Evolutionary conservation across 2,113 vertebrate species (phyloP).

Genomic region (Cheilinus undulatus): DNA sequence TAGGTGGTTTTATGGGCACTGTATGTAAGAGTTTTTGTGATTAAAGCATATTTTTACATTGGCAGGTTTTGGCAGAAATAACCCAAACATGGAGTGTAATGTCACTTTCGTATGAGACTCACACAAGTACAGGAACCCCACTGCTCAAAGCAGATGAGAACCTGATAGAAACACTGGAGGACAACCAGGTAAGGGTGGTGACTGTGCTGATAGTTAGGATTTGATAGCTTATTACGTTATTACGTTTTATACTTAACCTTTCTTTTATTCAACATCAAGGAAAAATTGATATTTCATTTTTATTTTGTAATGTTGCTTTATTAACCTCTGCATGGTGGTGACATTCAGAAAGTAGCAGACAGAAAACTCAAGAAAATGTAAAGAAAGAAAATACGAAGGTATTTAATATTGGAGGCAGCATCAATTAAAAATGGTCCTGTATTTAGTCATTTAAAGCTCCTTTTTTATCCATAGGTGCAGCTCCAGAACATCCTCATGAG

Average conservation of each 20-base stretch:
- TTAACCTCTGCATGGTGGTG: too few relatives aligned
- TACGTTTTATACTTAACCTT: too few relatives aligned
- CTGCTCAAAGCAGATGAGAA: conserved; percentile 85
- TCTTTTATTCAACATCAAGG: too few relatives aligned
- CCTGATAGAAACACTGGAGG: conserved; percentile 86
- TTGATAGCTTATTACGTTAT: background rate
- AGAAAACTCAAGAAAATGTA: too few relatives aligned
- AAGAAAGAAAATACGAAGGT: background rate
- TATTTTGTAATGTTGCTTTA: background rate
- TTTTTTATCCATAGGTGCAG: conserved; percentile 73
- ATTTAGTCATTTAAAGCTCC: background rate
- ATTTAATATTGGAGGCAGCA: background rate
- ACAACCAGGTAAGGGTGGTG: conserved; percentile 76
- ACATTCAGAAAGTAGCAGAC: background rate
- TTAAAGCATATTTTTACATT: too few relatives aligned
- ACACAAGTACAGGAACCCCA: conserved; percentile 70
- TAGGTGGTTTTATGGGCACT: too few relatives aligned
- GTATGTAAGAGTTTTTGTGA: too few relatives aligned
- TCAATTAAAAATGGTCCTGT: background rate
- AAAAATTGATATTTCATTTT: too few relatives aligned
- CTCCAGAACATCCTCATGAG: conserved; percentile 89
- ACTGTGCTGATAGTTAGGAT: background rate
- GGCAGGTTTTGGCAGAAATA: conserved; percentile 82
- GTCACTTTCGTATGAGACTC: conserved; percentile 80
- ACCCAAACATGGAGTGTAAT: conserved; percentile 80